These are phyloP conservation scores for Azorinus chamasolen DNA, from an alignment of 2,888 invertebrate species.

Conservation along the genomic window DNA sequence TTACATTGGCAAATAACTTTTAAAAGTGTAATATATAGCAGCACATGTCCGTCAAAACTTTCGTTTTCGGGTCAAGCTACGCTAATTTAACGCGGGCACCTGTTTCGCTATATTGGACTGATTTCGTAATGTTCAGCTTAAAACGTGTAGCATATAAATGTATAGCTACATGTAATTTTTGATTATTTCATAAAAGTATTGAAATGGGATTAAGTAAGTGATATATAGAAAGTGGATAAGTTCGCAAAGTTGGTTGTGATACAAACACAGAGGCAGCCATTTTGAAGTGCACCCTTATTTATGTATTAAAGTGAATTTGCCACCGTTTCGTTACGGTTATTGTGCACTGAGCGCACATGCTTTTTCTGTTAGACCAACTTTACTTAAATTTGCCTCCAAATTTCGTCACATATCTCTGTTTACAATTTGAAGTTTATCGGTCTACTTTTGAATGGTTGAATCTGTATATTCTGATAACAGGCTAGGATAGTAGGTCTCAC, in stretches of 20 bases:
- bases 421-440: conserved; percentile 3
- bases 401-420: conserved; percentile 32
- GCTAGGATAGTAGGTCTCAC: background rate
- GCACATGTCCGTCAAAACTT: conserved; percentile 50
- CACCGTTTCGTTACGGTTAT: background rate
- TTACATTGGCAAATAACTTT: conserved; percentile 16
- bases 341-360: too few species aligned
- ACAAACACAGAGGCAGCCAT: conserved; percentile 67
- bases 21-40: background rate
- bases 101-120: conserved; percentile 36
- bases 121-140: too few species aligned
- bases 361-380: too few species aligned
- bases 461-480: conserved; percentile 39
- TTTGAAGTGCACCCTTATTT: conserved; percentile 54
- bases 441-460: background rate
- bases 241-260: too few species aligned
- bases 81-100: conserved; percentile 41
- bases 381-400: conserved; percentile 53
- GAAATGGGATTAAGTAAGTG: too few species aligned
- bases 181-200: too few species aligned
- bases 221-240: too few species aligned
- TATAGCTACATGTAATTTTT: too few species aligned
- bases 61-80: conserved; percentile 39
- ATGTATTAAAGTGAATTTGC: background rate
- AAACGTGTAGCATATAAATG: background rate